Conservation (phyloP, 1,140 invertebrate species). For the Neomicropteryx cornuta region DNA sequence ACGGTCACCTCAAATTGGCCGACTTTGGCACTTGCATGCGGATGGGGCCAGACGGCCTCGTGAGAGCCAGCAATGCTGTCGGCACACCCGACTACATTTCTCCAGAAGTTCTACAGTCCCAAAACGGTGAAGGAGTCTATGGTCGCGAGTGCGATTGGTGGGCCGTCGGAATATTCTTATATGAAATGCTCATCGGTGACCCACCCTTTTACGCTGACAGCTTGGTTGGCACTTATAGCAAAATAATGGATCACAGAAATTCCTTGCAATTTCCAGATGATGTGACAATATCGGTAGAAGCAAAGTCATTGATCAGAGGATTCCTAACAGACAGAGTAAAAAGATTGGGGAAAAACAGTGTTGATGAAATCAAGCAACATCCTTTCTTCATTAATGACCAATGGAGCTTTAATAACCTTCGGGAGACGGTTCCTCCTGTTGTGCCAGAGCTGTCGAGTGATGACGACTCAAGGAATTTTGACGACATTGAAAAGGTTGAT, state of each 20-base stretch:
- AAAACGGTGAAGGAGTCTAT: constrained; percentile 91
- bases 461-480: constrained; percentile 98
- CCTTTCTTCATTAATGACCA: constrained; percentile 94
- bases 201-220: constrained; percentile 99
- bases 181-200: constrained; percentile 98
- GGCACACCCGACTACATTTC: constrained; percentile 99
- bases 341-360: constrained; percentile 85
- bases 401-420: constrained; percentile 95
- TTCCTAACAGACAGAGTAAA: constrained; percentile 88
- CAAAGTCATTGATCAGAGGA: constrained; percentile 86
- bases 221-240: constrained; percentile 94
- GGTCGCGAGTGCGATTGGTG: constrained; percentile 99
- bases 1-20: constrained; percentile 94
- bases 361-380: constrained; percentile 92
- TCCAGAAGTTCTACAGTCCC: constrained; percentile 95
- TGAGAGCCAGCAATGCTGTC: constrained; percentile 93
- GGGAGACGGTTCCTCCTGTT: constrained; percentile 89
- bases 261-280: constrained; percentile 92
- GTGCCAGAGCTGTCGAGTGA: constrained; percentile 91
- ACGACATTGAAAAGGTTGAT: constrained; percentile 91
- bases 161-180: constrained; percentile 97
- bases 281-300: constrained; percentile 81
- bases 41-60: constrained; percentile 92
- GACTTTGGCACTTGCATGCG: constrained; percentile 99
- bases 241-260: constrained; percentile 98